Conservation (phyloP, 2,797 vertebrate species). For the Poeciliopsis presidionis region DNA sequence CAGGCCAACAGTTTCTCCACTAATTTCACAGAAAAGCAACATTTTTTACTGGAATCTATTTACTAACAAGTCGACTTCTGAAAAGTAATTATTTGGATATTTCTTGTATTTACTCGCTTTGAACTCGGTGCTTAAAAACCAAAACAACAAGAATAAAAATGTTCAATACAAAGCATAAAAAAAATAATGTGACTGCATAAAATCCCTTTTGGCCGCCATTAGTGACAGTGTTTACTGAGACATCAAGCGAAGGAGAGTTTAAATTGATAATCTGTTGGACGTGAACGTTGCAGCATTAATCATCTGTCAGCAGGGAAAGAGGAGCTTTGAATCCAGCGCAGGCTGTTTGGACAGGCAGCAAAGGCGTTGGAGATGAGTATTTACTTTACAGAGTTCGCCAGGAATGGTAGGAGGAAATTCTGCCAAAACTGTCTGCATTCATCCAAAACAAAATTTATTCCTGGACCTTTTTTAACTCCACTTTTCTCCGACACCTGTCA, state of each 20-base stretch:
- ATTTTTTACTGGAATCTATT: background rate
- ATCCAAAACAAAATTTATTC: constrained; percentile 29
- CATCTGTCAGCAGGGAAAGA: constrained; percentile 41
- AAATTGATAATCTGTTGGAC: constrained; percentile 31
- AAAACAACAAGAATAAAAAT: constrained; percentile 1
- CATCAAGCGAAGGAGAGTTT: constrained; percentile 26
- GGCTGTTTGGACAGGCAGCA: constrained; percentile 54
- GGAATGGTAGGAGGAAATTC: constrained; percentile 32
- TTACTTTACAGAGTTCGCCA: constrained; percentile 70
- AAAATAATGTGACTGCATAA: constrained; percentile 5
- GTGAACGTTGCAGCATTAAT: constrained; percentile 36
- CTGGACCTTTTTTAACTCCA: constrained; percentile 21
- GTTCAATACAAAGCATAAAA: background rate
- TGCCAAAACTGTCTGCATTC: constrained; percentile 49
- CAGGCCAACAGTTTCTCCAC: background rate
- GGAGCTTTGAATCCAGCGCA: constrained; percentile 29
- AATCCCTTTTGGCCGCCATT: constrained; percentile 10
- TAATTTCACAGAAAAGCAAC: background rate
- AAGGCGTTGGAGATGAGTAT: constrained; percentile 77
- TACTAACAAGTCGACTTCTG: background rate
- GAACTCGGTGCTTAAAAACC: background rate
- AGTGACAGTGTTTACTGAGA: constrained; percentile 5
- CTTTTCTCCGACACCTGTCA: constrained; percentile 44
- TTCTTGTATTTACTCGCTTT: background rate
- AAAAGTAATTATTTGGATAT: background rate